Evolutionary conservation across 2,888 invertebrate genomes (phyloP).

Genomic region (Melinaea menophilus): DNA sequence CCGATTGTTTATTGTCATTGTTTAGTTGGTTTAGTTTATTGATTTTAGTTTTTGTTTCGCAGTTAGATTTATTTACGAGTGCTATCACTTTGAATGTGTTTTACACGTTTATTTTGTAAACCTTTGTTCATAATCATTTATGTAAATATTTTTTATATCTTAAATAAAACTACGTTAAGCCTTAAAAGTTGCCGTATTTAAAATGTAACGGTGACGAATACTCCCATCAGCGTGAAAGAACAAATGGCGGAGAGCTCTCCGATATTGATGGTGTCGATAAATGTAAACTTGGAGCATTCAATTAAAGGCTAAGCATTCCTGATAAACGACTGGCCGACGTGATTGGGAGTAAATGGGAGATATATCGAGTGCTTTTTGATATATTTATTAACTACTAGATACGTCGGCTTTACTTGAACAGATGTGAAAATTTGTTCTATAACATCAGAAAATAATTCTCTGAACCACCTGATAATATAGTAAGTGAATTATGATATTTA

Average conservation of each 20-base stretch:
- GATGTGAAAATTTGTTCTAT: too few species aligned
- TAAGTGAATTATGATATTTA: too few species aligned
- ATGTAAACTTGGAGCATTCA: constrained; percentile 53
- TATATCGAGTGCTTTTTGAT: constrained; percentile 33
- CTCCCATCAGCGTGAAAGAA: constrained; percentile 25
- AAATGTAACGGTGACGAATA: constrained; percentile 27
- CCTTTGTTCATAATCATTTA: neutral
- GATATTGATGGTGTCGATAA: constrained; percentile 54
- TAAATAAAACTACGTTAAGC: constrained; percentile 3
- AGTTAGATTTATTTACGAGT: neutral
- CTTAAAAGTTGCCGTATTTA: constrained; percentile 29
- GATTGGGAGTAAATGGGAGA: constrained; percentile 18
- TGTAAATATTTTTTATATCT: neutral
- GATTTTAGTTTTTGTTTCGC: too few species aligned
- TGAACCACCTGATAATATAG: too few species aligned
- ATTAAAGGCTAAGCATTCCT: constrained; percentile 55
- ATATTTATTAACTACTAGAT: neutral
- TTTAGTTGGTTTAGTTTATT: constrained; percentile 2
- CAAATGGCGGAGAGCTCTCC: constrained; percentile 29
- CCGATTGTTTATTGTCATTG: constrained; percentile 1
- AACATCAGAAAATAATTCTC: too few species aligned
- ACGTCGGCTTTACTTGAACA: too few species aligned
- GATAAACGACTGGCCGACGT: constrained; percentile 32
- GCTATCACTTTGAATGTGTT: neutral
- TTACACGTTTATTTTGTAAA: too few species aligned